Base-by-base conservation (phyloP, 2,113 vertebrate species). In the Acinonyx jubatus region DNA sequence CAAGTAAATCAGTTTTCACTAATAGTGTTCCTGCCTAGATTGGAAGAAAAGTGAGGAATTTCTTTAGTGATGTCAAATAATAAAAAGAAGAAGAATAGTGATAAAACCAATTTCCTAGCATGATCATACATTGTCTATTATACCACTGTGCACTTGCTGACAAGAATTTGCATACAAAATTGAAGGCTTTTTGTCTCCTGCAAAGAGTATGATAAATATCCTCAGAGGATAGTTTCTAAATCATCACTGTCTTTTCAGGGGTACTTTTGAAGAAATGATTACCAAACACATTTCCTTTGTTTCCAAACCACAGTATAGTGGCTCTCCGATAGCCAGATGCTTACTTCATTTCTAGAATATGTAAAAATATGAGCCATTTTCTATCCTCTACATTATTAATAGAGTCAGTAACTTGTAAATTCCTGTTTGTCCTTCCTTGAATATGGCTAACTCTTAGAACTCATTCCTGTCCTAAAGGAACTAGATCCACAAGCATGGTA, bases 201-300 rank as follows among this genome's bases (percentile, higher is more conserved):
- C 97, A 97, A 97, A 98, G 96, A 86, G 86, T 45, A 95, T 92
- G 96, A 95, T 97, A 92, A 73, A 97, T 98, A 94, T 97, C 91
- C 97, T 97, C 23, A 94, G 96, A 98, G 96, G 78, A 95, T 85
- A 57, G 36, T 96, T 95, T 93, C 76, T 97, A 96, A 98, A 93
- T 97, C 88, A 95, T 96, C 73, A 36, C 80, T 52, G 63, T 92
- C 88, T 97, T 78, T 96, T 76, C 52, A 65, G 41, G 73, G 92
- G 90, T 94, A 91, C 91, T 96, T 97, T 94, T 98, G 82, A 97
- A 97, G 93, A 84, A 94, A 96, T 81, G 91, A 61, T 96, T 98
- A 94, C 93, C 84, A 96, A 97, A 94, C 52, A 78, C n/a, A 84
- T 96, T 90, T 84, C 66, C 65, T 90, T 95, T 78, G 50, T 91